Percentiles rank a stretch among this genome's conserved stretches.
Evolutionary conservation across 2,113 vertebrate genomes (phyloP).

Genomic region (Calonectris borealis): DNA sequence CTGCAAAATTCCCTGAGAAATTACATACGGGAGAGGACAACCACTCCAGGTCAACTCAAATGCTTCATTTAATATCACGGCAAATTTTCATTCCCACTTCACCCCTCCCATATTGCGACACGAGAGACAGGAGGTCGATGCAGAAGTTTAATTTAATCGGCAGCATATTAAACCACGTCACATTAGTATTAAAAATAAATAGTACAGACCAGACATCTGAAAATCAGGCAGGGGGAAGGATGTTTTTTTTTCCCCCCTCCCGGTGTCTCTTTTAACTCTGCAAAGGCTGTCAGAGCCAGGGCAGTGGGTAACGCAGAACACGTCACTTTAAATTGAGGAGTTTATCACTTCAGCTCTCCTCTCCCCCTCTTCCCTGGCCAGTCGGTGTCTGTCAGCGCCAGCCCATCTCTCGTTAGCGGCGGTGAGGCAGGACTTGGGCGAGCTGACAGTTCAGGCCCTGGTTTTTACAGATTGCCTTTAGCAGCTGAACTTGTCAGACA

Average conservation of each 20-base stretch:
- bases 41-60: background rate
- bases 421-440: background rate
- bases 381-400: background rate
- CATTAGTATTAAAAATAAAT: constrained; percentile 67
- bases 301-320: background rate
- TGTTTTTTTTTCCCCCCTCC: background rate
- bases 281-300: background rate
- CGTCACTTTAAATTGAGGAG: constrained; percentile 9
- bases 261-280: constrained; percentile 21
- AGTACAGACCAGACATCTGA: constrained; percentile 28
- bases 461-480: constrained; percentile 25
- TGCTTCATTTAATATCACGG: background rate
- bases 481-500: constrained; percentile 46
- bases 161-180: constrained; percentile 42
- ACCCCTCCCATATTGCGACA: accelerated
- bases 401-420: background rate
- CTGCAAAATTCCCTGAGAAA: background rate
- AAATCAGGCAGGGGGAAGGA: background rate
- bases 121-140: accelerated
- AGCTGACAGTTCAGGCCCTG: background rate
- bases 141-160: constrained; percentile 55
- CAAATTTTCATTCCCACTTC: background rate
- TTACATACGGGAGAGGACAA: background rate
- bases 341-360: background rate
- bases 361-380: background rate